Base-by-base conservation (phyloP, 2,797 vertebrate species). In the Pseudochirops corinnae region DNA sequence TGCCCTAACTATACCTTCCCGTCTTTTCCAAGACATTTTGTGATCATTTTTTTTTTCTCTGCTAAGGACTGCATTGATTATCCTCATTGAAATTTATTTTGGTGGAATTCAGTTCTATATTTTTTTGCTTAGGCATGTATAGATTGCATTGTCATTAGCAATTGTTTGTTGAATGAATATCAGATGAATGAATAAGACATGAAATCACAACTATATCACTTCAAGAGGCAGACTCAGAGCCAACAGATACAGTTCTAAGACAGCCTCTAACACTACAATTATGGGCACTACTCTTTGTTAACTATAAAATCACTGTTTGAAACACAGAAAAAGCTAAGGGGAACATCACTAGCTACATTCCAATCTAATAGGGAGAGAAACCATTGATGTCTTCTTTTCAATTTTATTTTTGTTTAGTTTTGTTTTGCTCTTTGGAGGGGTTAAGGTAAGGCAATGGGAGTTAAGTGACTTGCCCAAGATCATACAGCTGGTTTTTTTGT, bases 221-320 rank as follows among this genome's bases (percentile, higher is more conserved):
- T 60, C 53, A 93, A 60, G 92, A 95, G 14, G 29, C 33, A 92
- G 53, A 93, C 94, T 95, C 39, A 87, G 39, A 74, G 33, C 3
- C 39, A 58, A 4, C 24, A 93, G 28, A 31, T 56, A 93, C 56
- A 95, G 82, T 95, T 93, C 24, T 53, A 91, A 87, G n/a, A 91
- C 21, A 62, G 67, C 94, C 24, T 93, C 52, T 29, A 56, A 55
- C 21, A 28, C 29, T n/a, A 95, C 92, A 90, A 21, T 11, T 90
- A 55, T 53, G 7, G 46, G 55, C 13, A 53, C 0, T 56, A 56
- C 92, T 93, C 92, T 92, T 1, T 29, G 87, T 91, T 60, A 92
- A 4, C 46, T 95, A 50, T 87, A 46, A 87, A 26, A 82, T 24
- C 39, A 46, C n/a, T 55, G 53, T 53, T 53, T 53, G 16, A 94